Conservation (phyloP, 2,113 vertebrate species). For the Pterocles gutturalis region DNA sequence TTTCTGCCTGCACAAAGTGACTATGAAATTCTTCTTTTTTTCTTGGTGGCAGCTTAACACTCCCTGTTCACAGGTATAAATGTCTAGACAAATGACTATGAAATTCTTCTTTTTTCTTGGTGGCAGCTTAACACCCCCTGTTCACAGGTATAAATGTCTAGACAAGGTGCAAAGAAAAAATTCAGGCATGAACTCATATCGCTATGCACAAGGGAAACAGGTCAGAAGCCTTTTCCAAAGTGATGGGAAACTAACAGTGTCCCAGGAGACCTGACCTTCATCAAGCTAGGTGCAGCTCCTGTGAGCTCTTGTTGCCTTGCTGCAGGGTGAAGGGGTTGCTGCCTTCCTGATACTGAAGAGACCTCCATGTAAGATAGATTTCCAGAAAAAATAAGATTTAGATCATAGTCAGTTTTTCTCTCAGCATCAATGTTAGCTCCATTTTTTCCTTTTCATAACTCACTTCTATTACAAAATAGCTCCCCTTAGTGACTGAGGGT, state of each 20-base stretch:
- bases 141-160: neutral
- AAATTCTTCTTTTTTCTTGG: neutral
- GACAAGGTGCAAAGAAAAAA: neutral
- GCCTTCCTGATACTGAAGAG: neutral
- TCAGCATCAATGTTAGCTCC: neutral
- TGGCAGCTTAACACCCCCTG: neutral
- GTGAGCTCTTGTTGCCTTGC: neutral
- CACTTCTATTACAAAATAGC: conserved; percentile 16
- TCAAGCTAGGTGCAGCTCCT: neutral
- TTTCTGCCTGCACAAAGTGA: neutral
- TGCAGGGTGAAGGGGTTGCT: neutral
- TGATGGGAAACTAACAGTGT: neutral
- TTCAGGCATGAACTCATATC: neutral
- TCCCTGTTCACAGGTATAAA: neutral
- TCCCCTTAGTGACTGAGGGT: conserved; percentile 16
- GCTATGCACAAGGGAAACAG: neutral
- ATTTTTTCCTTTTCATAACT: neutral
- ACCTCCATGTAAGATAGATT: neutral
- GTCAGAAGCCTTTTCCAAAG: neutral
- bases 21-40: neutral
- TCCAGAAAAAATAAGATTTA: neutral
- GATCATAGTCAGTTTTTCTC: neutral
- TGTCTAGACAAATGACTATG: neutral
- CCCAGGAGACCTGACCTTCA: neutral
- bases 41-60: neutral